Percentiles rank a stretch among this genome's conserved stretches.
phyloP scores from a whole-genome alignment of 1,140 invertebrate species.

The Agrilus planipennis region DNA sequence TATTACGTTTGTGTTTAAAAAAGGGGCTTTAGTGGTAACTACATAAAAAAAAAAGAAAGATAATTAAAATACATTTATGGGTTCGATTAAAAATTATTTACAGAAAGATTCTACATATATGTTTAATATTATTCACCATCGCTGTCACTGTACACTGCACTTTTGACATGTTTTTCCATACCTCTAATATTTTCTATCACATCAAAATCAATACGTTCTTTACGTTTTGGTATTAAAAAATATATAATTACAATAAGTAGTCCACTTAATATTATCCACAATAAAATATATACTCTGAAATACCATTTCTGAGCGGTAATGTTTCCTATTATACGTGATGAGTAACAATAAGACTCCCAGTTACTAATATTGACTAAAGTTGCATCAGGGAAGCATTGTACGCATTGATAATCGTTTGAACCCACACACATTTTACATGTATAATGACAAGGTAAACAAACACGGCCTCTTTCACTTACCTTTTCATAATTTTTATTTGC shows the following conservation, averaged over 20 bases:
- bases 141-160: constrained; percentile 21
- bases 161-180: constrained; percentile 18
- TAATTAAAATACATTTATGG: too few relatives aligned
- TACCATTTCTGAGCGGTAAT: constrained; percentile 29
- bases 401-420: constrained; percentile 44
- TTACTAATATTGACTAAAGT: constrained; percentile 22
- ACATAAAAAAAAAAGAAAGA: too few relatives aligned
- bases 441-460: constrained; percentile 42
- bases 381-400: constrained; percentile 40
- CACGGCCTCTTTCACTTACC: constrained; percentile 3
- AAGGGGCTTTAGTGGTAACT: too few relatives aligned
- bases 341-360: constrained; percentile 33
- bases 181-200: constrained; percentile 15
- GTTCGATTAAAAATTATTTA: too few relatives aligned
- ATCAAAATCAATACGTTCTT: constrained; percentile 3
- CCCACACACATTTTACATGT: constrained; percentile 42
- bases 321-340: constrained; percentile 21
- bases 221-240: constrained; percentile 8
- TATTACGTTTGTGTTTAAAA: too few relatives aligned
- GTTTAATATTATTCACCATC: too few relatives aligned
- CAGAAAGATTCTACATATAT: too few relatives aligned
- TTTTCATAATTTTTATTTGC: constrained; percentile 4
- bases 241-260: constrained; percentile 11
- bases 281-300: constrained; percentile 21
- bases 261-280: constrained; percentile 16